phyloP scores from a whole-genome alignment of 2,888 invertebrate species.

The Caradrina kadenii region DNA sequence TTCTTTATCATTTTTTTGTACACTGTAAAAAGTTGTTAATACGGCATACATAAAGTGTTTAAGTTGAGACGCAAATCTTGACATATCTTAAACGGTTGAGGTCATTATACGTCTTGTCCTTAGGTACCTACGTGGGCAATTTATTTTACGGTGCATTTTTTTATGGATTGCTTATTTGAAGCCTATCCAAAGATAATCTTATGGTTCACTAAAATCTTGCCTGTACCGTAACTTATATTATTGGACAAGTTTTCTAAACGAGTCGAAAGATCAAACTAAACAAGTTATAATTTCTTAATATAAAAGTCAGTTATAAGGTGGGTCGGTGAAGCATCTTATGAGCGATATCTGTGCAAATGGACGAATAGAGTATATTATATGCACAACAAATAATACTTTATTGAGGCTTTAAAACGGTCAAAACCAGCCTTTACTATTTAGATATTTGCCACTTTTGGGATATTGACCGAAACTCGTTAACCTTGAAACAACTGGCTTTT shows the following conservation, averaged over 20 bases:
- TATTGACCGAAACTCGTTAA: constrained; percentile 29
- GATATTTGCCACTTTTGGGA: constrained; percentile 10
- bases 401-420: not conserved
- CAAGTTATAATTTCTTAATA: constrained; percentile 14
- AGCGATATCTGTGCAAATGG: constrained; percentile 5
- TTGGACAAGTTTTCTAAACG: not conserved
- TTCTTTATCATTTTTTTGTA: constrained; percentile 11
- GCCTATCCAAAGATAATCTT: not conserved
- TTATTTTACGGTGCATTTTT: not conserved
- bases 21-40: constrained; percentile 5
- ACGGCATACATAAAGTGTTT: not conserved
- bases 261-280: constrained; percentile 8
- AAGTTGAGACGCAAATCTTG: constrained; percentile 6
- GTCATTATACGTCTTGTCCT: constrained; percentile 16
- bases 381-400: constrained; percentile 20
- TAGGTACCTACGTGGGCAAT: not conserved
- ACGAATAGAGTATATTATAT: constrained; percentile 10
- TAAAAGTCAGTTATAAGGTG: constrained; percentile 18
- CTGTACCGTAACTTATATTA: not conserved
- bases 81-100: constrained; percentile 10
- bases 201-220: not conserved
- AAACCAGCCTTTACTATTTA: not conserved
- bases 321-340: constrained; percentile 7
- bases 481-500: constrained; percentile 36
- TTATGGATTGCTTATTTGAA: not conserved